Base-by-base conservation (phyloP, 2,797 vertebrate species). In the Vireo griseus region DNA sequence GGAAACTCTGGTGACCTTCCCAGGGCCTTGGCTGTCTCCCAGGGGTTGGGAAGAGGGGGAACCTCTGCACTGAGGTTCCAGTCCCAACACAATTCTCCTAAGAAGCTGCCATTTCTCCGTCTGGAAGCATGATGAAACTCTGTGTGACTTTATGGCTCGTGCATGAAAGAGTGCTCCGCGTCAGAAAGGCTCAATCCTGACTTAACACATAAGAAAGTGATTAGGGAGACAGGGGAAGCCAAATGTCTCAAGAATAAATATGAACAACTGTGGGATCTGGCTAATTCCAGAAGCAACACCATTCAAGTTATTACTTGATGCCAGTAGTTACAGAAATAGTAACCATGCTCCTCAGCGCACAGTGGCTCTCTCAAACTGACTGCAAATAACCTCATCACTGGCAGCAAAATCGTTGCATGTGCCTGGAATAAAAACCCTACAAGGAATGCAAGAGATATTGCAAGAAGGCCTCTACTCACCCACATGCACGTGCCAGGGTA, bases 261-360 rank as follows among this genome's bases (percentile, higher is more conserved):
- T 13, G 11, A 81, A 80, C 80, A 94, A 26, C 37, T 28, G 14
- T 52, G 52, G 24, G 39, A 92, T 52, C 73, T 25, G 24, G 26
- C 45, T 94, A 90, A 77, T 75, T 90, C 82, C 66, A 86, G 69
- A 72, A 79, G 83, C 61, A 89, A 35, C 39, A 65, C 17, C 37
- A 48, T 31, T 94, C 68, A 42, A 4, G 9, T 39, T 54, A 47
- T 44, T 89, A 58, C n/a, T 88, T 54, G 42, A 84, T 75, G 54
- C 69, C 37, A 65, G 24, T 25, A 88, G 50, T 75, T 61, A 40
- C 28, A 45, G 61, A 94, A 93, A 88, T 50, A 95, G 29, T 20
- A 55, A 59, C 59, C 52, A 2, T 11, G 28, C 21, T 82, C 31
- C 40, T 89, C 71, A 65, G 16, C 21, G 24, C 58, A 16, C 33